phyloP scores from a whole-genome alignment of 2,888 invertebrate species.

The Caenorhabditis sulstoni region DNA sequence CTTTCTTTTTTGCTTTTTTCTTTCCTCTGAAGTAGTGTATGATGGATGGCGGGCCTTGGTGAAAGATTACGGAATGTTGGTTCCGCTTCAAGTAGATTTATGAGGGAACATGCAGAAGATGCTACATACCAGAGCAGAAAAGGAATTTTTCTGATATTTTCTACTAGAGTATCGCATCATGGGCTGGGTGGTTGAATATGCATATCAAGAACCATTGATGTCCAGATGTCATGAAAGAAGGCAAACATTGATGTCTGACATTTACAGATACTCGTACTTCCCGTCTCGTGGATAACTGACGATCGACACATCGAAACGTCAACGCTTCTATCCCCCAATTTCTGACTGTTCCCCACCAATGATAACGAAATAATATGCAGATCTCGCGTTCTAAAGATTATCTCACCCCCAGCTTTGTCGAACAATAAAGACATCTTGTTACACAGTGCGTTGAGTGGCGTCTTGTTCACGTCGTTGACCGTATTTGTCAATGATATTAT shows the following conservation, averaged over 20 bases:
- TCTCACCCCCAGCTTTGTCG: constrained; percentile 28
- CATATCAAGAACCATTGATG: constrained; percentile 50
- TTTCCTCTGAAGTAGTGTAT: neutral
- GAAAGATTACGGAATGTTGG: constrained; percentile 1
- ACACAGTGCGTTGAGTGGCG: constrained; percentile 18
- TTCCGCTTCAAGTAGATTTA: constrained; percentile 35
- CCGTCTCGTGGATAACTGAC: constrained; percentile 55
- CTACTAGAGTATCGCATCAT: neutral
- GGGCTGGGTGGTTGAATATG: constrained; percentile 23
- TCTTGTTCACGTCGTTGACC: neutral
- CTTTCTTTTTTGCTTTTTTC: neutral
- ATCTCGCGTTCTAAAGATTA: constrained; percentile 30
- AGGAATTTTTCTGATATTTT: constrained; percentile 9
- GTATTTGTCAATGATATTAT: neutral
- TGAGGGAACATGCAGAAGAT: constrained; percentile 16
- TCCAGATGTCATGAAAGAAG: constrained; percentile 34
- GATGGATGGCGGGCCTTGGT: constrained; percentile 13
- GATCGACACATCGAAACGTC: neutral
- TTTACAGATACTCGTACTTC: constrained; percentile 61
- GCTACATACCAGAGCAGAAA: no score
- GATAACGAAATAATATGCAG: constrained; percentile 30
- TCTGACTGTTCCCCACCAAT: no score
- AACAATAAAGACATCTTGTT: constrained; percentile 54
- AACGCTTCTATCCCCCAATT: neutral
- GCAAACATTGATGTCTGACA: constrained; percentile 42